A percentile compares a stretch with the other conserved stretches of the same genome.
These are phyloP conservation scores for Prionace glauca DNA, from an alignment of 2,797 vertebrate genomes.

Conservation along the genomic window DNA sequence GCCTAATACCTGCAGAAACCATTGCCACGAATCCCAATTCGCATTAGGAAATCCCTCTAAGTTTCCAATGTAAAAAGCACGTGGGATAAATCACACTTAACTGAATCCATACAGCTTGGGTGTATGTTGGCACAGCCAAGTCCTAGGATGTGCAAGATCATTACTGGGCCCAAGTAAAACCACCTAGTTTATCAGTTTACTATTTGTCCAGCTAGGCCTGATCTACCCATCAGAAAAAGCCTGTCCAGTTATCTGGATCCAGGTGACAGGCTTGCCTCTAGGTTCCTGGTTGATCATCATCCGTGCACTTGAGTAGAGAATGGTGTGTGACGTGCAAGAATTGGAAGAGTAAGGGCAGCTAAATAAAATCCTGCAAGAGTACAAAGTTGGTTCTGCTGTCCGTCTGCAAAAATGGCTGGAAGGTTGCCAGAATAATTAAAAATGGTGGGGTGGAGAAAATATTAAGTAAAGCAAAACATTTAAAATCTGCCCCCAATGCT, in stretches of 20 bases:
- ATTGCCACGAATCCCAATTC: background rate
- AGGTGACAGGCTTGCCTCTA: background rate
- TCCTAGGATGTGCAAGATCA: background rate
- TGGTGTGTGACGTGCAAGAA: background rate
- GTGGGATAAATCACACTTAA: background rate
- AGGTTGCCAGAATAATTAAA: background rate
- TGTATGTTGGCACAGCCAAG: background rate
- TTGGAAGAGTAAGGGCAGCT: background rate
- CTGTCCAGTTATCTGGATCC: background rate
- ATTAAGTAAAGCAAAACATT: background rate
- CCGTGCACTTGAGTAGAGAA: background rate
- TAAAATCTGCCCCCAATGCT: background rate
- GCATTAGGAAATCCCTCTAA: background rate
- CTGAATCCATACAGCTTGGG: background rate
- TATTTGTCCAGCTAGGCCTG: background rate
- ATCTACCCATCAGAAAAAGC: too few species aligned
- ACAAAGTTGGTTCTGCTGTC: background rate
- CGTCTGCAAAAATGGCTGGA: background rate
- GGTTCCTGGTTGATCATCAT: background rate
- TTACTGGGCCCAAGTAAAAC: background rate
- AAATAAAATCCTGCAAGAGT: background rate
- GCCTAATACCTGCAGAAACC: background rate
- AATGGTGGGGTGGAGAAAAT: background rate
- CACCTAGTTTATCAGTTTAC: background rate
- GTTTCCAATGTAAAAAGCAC: background rate